Evolutionary conservation across 2,888 invertebrate species (phyloP), one percentile per base, ranked within the genome.

Genomic region (Petrolisthes manimaculis): DNA sequence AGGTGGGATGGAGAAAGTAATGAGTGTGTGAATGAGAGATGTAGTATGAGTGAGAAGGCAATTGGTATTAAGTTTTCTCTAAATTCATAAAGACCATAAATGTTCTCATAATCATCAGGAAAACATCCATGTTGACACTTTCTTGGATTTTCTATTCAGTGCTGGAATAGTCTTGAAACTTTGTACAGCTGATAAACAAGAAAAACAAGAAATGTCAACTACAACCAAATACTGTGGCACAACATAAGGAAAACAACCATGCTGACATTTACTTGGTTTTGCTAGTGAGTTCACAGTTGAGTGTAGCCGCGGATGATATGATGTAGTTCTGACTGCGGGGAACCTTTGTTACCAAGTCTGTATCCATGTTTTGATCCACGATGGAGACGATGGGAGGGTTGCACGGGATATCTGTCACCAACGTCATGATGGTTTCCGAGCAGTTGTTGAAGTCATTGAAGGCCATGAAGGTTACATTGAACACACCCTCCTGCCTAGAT

Each of bases 381-480:
- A 91, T 89, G 71, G 21, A 56, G 5, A 89, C 74, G 0, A 69
- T 81, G 4, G 91, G 91, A 0, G 91, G 89, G 1, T 12, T 53
- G 77, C 91, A 91, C 14, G 83, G 80, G 18, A 90, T 79, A 51
- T 55, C 53, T 4, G 89, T 89, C 24, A 91, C 89, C 4, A 85
- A 56, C 51, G 91, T 88, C 83, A 89, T 84, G 56, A 91, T 69
- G 56, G 84, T 81, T 55, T 87, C 83, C n/a, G 53, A 56, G 8
- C 84, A 83, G 54, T 53, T 21, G 56, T 89, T 90, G 37, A 88
- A 51, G 9, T 69, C 75, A 83, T 90, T 91, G 86, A 61, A 88
- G 71, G 89, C 91, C 9, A 88, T 80, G 14, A 84, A 82, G 0
- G 90, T 86, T 5, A 90, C 81, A 82, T 91, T 91, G 90, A 86